Percentiles rank a stretch among this genome's conserved stretches.
These are phyloP conservation scores for Drosophila demipolita DNA, from an alignment of 2,888 invertebrate genomes.

Conservation along the genomic window DNA sequence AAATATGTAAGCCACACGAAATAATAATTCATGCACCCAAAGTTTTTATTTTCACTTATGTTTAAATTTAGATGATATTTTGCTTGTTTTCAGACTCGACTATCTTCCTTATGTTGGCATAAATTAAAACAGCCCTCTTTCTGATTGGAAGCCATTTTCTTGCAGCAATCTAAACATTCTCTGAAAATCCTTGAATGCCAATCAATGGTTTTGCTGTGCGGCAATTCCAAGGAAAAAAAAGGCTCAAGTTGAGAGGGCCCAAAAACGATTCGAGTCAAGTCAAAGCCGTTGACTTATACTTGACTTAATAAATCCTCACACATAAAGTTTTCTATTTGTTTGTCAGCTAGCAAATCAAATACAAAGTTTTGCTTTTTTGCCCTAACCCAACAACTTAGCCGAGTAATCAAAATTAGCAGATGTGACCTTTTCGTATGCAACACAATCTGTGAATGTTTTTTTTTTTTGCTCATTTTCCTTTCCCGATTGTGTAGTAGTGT, in stretches of 20 bases:
- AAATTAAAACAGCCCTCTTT: background rate
- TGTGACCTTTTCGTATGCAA: constrained; percentile 56
- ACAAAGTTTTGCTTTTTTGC: constrained; percentile 19
- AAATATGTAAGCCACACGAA: background rate
- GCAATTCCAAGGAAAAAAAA: background rate
- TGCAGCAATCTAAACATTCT: background rate
- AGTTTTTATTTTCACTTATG: background rate
- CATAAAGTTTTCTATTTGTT: constrained; percentile 45
- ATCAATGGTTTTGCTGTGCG: background rate
- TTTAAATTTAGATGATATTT: background rate
- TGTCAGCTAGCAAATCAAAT: constrained; percentile 38
- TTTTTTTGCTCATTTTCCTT: constrained; percentile 12
- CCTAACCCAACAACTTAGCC: constrained; percentile 3
- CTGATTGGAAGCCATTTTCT: background rate
- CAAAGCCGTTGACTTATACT: constrained; percentile 54
- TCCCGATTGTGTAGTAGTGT: constrained; percentile 56
- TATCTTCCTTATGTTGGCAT: background rate
- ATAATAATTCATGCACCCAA: background rate
- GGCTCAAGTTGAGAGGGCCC: background rate
- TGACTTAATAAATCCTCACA: constrained; percentile 57
- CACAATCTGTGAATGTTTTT: constrained; percentile 49
- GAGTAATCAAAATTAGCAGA: constrained; percentile 70
- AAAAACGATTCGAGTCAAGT: constrained; percentile 9
- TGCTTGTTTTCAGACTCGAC: background rate
- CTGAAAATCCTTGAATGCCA: background rate